Evolutionary conservation across 2,888 invertebrate species (phyloP).

Genomic region (Melipona bicolor): DNA sequence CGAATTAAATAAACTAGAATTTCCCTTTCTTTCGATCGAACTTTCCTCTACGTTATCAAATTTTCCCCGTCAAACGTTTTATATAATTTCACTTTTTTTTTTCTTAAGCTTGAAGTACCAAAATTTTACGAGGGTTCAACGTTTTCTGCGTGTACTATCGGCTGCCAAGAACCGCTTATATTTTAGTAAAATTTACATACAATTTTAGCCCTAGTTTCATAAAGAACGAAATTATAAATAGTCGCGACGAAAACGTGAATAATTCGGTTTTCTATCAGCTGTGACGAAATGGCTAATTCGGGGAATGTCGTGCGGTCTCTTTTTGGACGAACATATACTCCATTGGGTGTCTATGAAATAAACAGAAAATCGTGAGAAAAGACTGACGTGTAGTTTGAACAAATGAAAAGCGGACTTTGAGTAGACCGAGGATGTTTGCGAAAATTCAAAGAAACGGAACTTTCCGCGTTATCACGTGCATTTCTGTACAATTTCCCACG

Average conservation of each 20-base stretch:
- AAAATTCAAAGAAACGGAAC: too few species aligned
- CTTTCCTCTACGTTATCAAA: neutral
- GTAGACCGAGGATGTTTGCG: too few species aligned
- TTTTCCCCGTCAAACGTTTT: neutral
- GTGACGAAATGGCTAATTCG: neutral
- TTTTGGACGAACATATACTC: neutral
- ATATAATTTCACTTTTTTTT: neutral
- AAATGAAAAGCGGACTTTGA: neutral
- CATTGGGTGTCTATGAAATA: neutral
- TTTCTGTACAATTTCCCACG: too few species aligned
- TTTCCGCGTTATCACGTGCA: too few species aligned
- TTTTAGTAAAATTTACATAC: slow-evolving; percentile 10
- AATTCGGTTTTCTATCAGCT: slow-evolving; percentile 3
- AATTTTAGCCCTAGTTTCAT: neutral
- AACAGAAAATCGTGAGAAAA: neutral
- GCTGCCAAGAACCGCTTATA: slow-evolving; percentile 9
- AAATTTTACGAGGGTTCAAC: slow-evolving; percentile 36
- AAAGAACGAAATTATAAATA: slow-evolving; percentile 31
- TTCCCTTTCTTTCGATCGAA: neutral
- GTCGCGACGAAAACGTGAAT: slow-evolving; percentile 2
- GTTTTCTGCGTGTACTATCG: slow-evolving; percentile 15
- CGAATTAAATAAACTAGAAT: neutral
- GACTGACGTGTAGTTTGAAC: neutral
- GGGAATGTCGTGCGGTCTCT: neutral
- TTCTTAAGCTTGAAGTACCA: neutral